Conservation (phyloP, 2,888 invertebrate genomes). For the Ennomos fuscantarius region DNA sequence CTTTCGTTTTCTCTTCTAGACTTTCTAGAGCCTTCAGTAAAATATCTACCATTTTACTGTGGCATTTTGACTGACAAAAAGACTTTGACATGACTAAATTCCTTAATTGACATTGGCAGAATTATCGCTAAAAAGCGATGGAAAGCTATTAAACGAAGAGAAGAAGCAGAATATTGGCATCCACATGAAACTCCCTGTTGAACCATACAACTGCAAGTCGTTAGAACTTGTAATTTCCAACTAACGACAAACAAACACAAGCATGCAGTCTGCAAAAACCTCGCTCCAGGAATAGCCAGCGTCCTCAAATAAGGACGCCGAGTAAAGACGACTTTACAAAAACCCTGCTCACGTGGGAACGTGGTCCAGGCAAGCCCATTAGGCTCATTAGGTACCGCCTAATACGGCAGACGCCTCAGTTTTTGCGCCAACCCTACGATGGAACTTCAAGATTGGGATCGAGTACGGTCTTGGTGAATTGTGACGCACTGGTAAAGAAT, state of each 20-base stretch:
- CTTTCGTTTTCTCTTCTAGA: too few relatives aligned
- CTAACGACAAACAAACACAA: constrained; percentile 4
- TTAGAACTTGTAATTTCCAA: constrained; percentile 5
- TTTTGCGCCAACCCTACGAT: constrained; percentile 38
- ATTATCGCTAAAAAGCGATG: too few relatives aligned
- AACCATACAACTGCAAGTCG: not conserved
- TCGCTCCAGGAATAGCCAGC: constrained; percentile 43
- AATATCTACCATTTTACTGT: too few relatives aligned
- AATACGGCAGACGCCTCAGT: constrained; percentile 57
- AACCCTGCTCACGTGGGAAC: constrained; percentile 61
- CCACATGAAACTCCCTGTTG: not conserved
- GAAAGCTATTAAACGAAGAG: too few relatives aligned
- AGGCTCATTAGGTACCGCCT: constrained; percentile 67
- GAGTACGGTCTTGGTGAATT: constrained; percentile 15
- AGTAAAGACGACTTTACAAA: constrained; percentile 39
- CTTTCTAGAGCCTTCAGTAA: too few relatives aligned
- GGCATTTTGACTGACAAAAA: too few relatives aligned
- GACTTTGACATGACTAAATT: too few relatives aligned
- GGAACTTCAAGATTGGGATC: constrained; percentile 25
- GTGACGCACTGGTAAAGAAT: too few relatives aligned
- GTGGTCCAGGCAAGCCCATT: constrained; percentile 54
- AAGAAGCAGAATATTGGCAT: too few relatives aligned
- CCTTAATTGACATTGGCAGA: too few relatives aligned
- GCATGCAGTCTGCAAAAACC: constrained; percentile 24
- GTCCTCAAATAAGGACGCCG: constrained; percentile 48